Conservation (phyloP, 30 jellyfish, hydroid and myxozoan species). For the Pelagia noctiluca region DNA sequence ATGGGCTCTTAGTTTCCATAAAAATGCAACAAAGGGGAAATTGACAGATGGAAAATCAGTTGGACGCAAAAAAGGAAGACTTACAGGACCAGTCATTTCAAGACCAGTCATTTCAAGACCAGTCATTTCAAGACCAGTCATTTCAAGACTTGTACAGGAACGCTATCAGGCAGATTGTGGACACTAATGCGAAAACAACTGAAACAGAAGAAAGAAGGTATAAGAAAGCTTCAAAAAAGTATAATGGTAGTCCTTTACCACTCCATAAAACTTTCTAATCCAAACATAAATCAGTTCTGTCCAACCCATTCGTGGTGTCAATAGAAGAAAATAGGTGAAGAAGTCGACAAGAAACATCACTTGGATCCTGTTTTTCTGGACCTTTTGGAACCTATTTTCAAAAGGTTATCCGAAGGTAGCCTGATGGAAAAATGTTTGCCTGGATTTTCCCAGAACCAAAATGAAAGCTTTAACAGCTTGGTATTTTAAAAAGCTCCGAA, state of each 20-base stretch:
- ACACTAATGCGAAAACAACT: constrained; percentile 6
- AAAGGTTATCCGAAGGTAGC: constrained; percentile 20
- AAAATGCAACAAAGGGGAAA: constrained; percentile 33
- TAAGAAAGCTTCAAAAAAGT: constrained; percentile 21
- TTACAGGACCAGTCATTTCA: no score
- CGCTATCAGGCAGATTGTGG: constrained; percentile 37
- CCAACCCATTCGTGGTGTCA: constrained; percentile 12
- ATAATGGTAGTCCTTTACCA: constrained; percentile 12
- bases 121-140: no score
- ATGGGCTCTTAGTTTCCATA: constrained; percentile 11
- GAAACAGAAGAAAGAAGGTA: constrained; percentile 22
- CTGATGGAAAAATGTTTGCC: no score
- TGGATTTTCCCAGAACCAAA: constrained; percentile 32
- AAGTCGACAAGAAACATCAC: constrained; percentile 6
- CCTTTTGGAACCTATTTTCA: neutral
- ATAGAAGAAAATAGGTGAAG: neutral
- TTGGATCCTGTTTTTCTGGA: constrained; percentile 25
- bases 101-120: neutral
- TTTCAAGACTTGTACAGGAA: neutral
- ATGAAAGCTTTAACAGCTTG: constrained; percentile 29
- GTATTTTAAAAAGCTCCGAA: constrained; percentile 25
- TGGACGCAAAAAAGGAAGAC: constrained; percentile 24
- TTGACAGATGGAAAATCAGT: constrained; percentile 43
- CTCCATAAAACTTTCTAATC: constrained; percentile 17
- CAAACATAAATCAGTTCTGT: no score